Evolutionary conservation across 2,888 invertebrate genomes (phyloP).

Genomic region (Ophioninae sp.): DNA sequence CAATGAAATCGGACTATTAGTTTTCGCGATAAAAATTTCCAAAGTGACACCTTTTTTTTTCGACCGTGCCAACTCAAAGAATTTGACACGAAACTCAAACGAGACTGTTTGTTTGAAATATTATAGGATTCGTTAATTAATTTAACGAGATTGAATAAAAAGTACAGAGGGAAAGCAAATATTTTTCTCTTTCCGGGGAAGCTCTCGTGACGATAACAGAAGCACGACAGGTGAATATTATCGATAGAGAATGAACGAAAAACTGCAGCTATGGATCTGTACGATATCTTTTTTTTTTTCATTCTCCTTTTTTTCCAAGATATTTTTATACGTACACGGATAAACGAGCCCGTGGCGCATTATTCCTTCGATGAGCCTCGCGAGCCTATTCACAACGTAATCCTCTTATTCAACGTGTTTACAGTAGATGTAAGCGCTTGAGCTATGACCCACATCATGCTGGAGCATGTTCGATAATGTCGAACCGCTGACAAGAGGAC

Average conservation of each 20-base stretch:
- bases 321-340: neutral
- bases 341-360: neutral
- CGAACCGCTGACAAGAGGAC: neutral
- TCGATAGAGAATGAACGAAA: neutral
- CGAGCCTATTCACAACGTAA: slow-evolving; percentile 18
- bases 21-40: no score
- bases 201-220: no score
- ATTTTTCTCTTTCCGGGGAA: neutral
- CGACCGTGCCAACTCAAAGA: no score
- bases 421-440: slow-evolving; percentile 10
- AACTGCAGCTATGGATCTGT: neutral
- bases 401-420: slow-evolving; percentile 20
- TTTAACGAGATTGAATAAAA: neutral
- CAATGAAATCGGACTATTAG: no score
- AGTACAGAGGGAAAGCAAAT: neutral
- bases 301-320: neutral
- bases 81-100: no score
- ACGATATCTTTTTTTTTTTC: neutral
- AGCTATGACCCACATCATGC: slow-evolving; percentile 8
- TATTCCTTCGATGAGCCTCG: neutral
- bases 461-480: slow-evolving; percentile 1
- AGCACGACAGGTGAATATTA: neutral
- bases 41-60: no score
- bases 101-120: no score
- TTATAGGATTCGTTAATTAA: neutral